Percentiles rank a stretch among this genome's conserved stretches.
Conservation (phyloP, 2,888 invertebrate species). For the Lithosia quadra region DNA sequence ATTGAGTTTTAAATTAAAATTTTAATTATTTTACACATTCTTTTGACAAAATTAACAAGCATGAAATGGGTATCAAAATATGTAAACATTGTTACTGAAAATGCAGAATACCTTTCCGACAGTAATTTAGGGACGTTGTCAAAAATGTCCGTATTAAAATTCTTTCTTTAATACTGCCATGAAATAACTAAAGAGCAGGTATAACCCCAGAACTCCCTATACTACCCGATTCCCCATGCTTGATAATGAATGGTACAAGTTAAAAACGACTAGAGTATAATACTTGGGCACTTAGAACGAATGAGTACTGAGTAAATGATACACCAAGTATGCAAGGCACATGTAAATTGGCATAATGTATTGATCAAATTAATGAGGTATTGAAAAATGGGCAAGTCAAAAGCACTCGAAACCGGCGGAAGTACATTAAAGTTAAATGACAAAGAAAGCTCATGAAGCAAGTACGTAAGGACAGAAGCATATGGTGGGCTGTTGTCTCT, state of each 20-base stretch:
- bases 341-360: too few species aligned
- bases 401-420: too few species aligned
- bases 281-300: too few species aligned
- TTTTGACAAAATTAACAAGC: background rate
- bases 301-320: too few species aligned
- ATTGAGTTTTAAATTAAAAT: background rate
- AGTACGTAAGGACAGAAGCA: too few species aligned
- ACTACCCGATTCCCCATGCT: conserved; percentile 59
- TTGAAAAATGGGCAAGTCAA: too few species aligned
- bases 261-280: conserved; percentile 26
- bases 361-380: too few species aligned
- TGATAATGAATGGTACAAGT: conserved; percentile 48
- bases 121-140: conserved; percentile 50
- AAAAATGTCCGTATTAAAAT: conserved; percentile 63
- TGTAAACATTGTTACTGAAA: conserved; percentile 18
- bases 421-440: too few species aligned
- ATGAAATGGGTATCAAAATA: conserved; percentile 14
- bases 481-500: too few species aligned
- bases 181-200: conserved; percentile 72
- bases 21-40: background rate
- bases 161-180: conserved; percentile 58
- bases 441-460: too few species aligned
- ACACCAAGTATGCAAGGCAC: too few species aligned
- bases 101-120: conserved; percentile 27
- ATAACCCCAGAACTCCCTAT: conserved; percentile 65